These are phyloP conservation scores for Streptopelia turtur DNA, from an alignment of 2,797 vertebrate species.

Conservation along the genomic window DNA sequence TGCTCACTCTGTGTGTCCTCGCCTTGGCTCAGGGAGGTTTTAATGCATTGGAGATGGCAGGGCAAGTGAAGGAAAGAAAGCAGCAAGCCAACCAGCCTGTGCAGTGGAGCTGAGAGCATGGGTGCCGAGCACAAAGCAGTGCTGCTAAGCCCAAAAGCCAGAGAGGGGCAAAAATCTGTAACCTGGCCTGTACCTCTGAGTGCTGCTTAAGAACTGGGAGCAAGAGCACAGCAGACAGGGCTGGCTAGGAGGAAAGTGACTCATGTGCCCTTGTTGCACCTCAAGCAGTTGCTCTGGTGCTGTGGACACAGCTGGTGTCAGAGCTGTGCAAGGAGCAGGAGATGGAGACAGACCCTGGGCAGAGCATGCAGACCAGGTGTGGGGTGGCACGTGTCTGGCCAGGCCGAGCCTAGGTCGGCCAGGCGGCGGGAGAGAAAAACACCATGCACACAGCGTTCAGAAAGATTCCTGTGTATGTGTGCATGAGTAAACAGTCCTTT, in stretches of 20 bases:
- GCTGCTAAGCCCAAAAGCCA: background rate
- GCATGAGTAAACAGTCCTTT: background rate
- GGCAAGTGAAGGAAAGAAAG: conserved; percentile 12
- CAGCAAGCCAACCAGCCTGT: background rate
- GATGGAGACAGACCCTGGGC: background rate
- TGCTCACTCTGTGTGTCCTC: background rate
- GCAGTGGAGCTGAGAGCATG: background rate
- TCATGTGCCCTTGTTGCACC: conserved; percentile 17
- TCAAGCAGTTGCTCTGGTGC: background rate
- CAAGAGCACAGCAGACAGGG: conserved; percentile 6
- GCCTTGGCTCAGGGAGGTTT: background rate
- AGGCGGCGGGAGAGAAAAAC: background rate
- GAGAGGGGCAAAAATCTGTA: background rate
- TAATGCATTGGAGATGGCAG: background rate
- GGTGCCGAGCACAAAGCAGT: background rate
- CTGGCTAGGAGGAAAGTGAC: conserved; percentile 37
- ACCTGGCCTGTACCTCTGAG: background rate
- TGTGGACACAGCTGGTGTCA: background rate
- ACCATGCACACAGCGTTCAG: background rate
- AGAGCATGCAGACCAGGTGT: conserved; percentile 14
- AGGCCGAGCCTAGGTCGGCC: background rate
- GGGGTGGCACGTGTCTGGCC: background rate
- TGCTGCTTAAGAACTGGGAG: background rate
- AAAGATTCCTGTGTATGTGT: background rate
- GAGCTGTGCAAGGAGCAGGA: background rate